Evolutionary conservation across 1,140 invertebrate species (phyloP).

Genomic region (Chrysopa pallens): DNA sequence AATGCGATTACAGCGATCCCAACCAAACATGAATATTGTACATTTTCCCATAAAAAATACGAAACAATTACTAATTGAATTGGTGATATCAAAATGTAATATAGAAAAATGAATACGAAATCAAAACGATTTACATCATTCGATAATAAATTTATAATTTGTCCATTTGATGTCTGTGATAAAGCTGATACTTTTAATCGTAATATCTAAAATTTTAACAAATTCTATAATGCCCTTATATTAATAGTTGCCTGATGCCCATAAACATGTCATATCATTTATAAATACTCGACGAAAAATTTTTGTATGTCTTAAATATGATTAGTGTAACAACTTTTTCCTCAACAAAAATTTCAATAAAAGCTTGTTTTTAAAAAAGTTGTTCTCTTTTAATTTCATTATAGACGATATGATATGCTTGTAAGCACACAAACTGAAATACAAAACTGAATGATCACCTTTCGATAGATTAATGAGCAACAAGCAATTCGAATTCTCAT

Average conservation of each 20-base stretch:
- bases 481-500: slow-evolving; percentile 37
- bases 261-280: too few species aligned
- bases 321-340: too few species aligned
- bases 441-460: slow-evolving; percentile 19
- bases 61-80: slow-evolving; percentile 37
- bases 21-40: slow-evolving; percentile 43
- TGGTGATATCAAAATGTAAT: slow-evolving; percentile 47
- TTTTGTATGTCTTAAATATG: too few species aligned
- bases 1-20: slow-evolving; percentile 48
- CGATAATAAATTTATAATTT: slow-evolving; percentile 68
- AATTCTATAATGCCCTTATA: neutral
- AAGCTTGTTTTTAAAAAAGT: too few species aligned
- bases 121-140: slow-evolving; percentile 57
- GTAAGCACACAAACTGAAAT: too few species aligned
- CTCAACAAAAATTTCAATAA: too few species aligned
- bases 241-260: too few species aligned
- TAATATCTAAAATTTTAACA: slow-evolving; percentile 23
- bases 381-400: too few species aligned
- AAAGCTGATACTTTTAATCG: slow-evolving; percentile 43
- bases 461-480: slow-evolving; percentile 47
- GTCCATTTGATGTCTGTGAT: slow-evolving; percentile 59
- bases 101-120: slow-evolving; percentile 34
- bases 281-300: too few species aligned
- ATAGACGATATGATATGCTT: too few species aligned
- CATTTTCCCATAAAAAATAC: slow-evolving; percentile 41